These are phyloP conservation scores for Myiagra hebetior DNA, from an alignment of 2,113 vertebrate genomes.

Conservation along the genomic window DNA sequence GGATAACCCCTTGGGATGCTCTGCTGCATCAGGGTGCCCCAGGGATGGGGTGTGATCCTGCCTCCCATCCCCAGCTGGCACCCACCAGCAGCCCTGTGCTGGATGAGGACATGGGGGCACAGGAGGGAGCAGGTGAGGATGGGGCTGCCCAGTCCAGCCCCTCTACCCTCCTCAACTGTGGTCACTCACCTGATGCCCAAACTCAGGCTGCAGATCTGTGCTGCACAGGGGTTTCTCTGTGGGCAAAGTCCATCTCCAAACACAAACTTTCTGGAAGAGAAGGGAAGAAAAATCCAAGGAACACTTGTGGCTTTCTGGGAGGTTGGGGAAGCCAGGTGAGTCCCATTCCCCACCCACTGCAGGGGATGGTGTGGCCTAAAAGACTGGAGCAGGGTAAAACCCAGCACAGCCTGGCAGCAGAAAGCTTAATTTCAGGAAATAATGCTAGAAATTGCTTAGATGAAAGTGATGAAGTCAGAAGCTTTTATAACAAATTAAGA, in stretches of 20 bases:
- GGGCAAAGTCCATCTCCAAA: constrained; percentile 89
- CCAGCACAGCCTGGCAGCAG: neutral
- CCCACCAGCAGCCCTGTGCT: neutral
- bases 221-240: constrained; percentile 70
- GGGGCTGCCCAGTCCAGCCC: neutral
- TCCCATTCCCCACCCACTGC: neutral
- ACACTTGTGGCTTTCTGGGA: neutral
- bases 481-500: neutral
- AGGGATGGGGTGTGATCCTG: neutral
- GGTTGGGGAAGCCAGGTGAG: neutral
- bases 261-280: constrained; percentile 73
- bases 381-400: neutral
- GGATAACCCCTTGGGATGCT: neutral
- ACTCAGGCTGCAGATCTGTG: constrained; percentile 69
- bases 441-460: neutral
- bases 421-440: neutral
- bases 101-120: too few species aligned
- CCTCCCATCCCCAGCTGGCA: neutral
- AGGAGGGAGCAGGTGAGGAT: neutral
- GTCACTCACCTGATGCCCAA: constrained; percentile 81
- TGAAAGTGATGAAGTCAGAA: neutral
- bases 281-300: neutral
- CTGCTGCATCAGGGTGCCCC: too few species aligned
- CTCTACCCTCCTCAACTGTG: accelerated
- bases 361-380: neutral